Conservation (phyloP, 2,113 vertebrate genomes). For the Castor canadensis region DNA sequence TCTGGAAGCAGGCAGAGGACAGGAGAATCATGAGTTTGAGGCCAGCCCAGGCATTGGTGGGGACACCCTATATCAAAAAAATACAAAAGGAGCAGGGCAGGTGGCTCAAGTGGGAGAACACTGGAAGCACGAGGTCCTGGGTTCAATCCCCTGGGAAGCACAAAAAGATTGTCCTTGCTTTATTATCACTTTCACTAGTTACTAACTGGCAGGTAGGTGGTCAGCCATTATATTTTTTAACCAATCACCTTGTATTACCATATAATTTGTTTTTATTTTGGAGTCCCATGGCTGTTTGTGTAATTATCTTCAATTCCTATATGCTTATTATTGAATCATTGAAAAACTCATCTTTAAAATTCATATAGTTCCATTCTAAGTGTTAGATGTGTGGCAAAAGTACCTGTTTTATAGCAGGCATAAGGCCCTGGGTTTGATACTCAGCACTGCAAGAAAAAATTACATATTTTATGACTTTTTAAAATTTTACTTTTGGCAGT, state of each 20-base stretch:
- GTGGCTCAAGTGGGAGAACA: too few species aligned
- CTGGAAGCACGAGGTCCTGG: too few species aligned
- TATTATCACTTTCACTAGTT: not conserved
- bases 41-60: too few species aligned
- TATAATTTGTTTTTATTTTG: constrained; percentile 51
- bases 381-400: constrained; percentile 51
- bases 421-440: too few species aligned
- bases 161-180: not conserved
- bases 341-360: constrained; percentile 52
- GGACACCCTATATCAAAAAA: too few species aligned
- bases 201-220: not conserved
- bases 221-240: not conserved
- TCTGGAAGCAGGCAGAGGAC: too few species aligned
- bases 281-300: constrained; percentile 37
- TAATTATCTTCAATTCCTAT: constrained; percentile 44
- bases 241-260: not conserved
- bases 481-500: too few species aligned
- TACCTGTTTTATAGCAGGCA: constrained; percentile 42
- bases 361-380: not conserved
- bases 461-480: too few species aligned
- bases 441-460: too few species aligned
- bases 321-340: constrained; percentile 16
- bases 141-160: too few species aligned
- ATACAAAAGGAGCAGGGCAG: too few species aligned
- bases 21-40: too few species aligned